These are phyloP conservation scores for Eptatretus atami DNA, from an alignment of 2,797 vertebrate species.

Conservation along the genomic window DNA sequence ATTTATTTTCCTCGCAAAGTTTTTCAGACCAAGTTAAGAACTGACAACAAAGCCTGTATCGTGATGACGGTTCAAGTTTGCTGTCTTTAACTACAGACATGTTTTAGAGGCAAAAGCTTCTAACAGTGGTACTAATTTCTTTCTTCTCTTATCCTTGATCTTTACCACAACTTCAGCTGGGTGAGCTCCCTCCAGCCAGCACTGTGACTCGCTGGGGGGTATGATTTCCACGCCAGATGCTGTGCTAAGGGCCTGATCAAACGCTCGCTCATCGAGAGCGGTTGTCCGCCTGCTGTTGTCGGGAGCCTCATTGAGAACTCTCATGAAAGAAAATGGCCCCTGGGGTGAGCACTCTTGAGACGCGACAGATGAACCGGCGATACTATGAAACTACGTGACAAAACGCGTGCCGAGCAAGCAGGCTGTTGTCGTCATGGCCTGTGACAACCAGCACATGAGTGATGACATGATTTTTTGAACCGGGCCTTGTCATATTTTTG, in stretches of 20 bases:
- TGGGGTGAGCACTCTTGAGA: conserved; percentile 80
- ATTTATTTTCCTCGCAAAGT: too few species aligned
- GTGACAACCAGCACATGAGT: conserved; percentile 95
- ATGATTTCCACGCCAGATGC: conserved; percentile 96
- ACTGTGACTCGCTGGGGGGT: conserved; percentile 68
- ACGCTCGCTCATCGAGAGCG: conserved; percentile 76
- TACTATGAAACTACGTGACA: conserved; percentile 98
- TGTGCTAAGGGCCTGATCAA: conserved; percentile 80
- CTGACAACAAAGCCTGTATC: too few species aligned
- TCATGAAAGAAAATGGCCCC: conserved; percentile 95
- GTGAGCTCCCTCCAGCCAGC: conserved; percentile 86
- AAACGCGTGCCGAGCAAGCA: conserved; percentile 92
- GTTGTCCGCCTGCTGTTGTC: conserved; percentile 74
- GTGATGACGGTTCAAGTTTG: too few species aligned
- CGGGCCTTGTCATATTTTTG: conserved; percentile 88
- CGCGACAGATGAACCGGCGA: conserved; percentile 80
- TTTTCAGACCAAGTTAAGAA: too few species aligned
- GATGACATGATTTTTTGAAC: conserved; percentile 96
- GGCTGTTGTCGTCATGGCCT: conserved; percentile 92
- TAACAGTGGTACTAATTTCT: background rate
- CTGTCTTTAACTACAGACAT: too few species aligned
- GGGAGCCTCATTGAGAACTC: conserved; percentile 90
- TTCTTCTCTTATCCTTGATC: background rate
- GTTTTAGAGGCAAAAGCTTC: too few species aligned
- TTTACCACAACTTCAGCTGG: conserved; percentile 25